Percentiles rank a stretch among this genome's conserved stretches.
Conservation (phyloP, 2,113 vertebrate genomes). For the Nerophis ophidion region DNA sequence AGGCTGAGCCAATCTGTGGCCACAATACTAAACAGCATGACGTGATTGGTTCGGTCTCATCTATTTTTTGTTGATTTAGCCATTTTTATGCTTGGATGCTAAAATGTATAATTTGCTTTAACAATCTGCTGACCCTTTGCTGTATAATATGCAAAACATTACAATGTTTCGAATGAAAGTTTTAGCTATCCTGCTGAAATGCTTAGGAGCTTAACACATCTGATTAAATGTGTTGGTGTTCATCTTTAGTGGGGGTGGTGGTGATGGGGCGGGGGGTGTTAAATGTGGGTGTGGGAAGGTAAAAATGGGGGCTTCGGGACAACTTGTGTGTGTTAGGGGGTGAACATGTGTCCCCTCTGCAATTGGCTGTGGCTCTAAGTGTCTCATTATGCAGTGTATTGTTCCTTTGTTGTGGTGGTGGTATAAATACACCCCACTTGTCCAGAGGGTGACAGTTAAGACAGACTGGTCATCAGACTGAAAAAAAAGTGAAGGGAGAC, state of each 20-base stretch:
- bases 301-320: conserved; percentile 45
- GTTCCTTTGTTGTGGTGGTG: conserved; percentile 72
- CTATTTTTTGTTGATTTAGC: no score
- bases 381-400: conserved; percentile 77
- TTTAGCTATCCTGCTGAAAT: conserved; percentile 12
- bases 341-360: conserved; percentile 70
- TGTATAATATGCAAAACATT: background rate
- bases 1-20: no score
- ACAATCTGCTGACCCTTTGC: no score
- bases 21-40: no score
- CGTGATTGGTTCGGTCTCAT: no score
- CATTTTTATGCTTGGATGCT: no score
- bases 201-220: conserved; percentile 35
- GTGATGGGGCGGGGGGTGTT: conserved; percentile 13
- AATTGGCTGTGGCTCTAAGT: conserved; percentile 73
- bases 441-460: conserved; percentile 53
- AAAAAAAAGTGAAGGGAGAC: conserved; percentile 20
- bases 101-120: no score
- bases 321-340: conserved; percentile 24
- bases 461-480: conserved; percentile 23
- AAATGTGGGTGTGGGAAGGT: conserved; percentile 52
- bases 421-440: conserved; percentile 71
- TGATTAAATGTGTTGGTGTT: conserved; percentile 51
- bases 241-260: conserved; percentile 18
- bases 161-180: background rate